phyloP scores from a whole-genome alignment of 2,113 vertebrate genomes.

The Apteryx mantelli region DNA sequence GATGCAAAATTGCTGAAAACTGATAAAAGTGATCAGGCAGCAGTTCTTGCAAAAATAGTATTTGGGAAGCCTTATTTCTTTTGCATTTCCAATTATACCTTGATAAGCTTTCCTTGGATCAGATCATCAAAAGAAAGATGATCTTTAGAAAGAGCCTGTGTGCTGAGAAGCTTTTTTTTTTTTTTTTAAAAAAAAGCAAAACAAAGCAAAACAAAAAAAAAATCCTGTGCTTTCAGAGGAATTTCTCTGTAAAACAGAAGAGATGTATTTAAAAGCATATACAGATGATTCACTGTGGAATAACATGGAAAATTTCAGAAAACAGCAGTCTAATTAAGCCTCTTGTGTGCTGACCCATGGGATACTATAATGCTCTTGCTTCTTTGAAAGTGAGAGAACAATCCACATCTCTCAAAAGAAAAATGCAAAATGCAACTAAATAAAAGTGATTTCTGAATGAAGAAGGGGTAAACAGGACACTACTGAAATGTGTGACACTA shows the following conservation, averaged over 20 bases:
- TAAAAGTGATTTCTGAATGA: not conserved
- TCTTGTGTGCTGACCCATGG: not conserved
- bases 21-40: not conserved
- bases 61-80: rapidly evolving
- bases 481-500: not conserved
- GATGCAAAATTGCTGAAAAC: not conserved
- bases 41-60: not conserved
- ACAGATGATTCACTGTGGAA: not conserved
- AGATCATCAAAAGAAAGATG: not conserved
- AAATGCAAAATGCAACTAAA: not conserved
- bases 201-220: too few species aligned
- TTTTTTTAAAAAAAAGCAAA: not conserved
- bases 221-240: not conserved
- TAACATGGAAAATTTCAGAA: not conserved
- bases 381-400: not conserved
- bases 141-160: not conserved
- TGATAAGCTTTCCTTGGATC: not conserved
- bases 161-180: not conserved
- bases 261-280: not conserved
- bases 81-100: not conserved
- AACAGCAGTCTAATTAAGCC: not conserved
- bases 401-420: not conserved
- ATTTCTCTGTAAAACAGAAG: not conserved
- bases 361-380: not conserved
- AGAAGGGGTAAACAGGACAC: not conserved